phyloP scores from a whole-genome alignment of 2,113 vertebrate genomes.

The Platysteira castanea region DNA sequence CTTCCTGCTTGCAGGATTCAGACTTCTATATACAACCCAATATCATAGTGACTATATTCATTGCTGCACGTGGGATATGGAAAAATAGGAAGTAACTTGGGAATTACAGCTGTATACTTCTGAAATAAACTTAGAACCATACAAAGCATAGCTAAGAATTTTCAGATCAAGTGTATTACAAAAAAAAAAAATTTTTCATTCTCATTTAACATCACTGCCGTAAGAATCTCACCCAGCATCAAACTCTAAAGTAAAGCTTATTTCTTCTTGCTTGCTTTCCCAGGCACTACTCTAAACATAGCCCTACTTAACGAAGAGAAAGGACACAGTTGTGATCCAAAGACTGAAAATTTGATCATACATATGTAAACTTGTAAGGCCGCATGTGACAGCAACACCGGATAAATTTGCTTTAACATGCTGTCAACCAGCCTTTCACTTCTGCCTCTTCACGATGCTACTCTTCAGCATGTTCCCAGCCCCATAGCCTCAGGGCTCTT shows the following conservation, averaged over 20 bases:
- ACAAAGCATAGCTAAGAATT: neutral
- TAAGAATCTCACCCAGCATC: neutral
- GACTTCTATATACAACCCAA: neutral
- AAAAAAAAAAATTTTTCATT: neutral
- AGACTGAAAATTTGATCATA: slow-evolving; percentile 28
- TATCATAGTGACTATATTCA: neutral
- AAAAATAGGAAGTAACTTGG: neutral
- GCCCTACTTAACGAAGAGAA: neutral
- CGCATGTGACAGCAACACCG: neutral
- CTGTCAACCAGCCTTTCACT: slow-evolving; percentile 49
- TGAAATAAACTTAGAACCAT: neutral
- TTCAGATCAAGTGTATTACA: neutral
- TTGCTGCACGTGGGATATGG: fast-evolving
- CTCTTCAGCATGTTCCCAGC: slow-evolving; percentile 18
- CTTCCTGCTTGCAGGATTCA: neutral
- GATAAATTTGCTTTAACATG: slow-evolving; percentile 36
- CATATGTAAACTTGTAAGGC: slow-evolving; percentile 8
- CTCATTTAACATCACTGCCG: neutral
- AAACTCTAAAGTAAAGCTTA: neutral
- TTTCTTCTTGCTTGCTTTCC: neutral
- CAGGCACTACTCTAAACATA: neutral
- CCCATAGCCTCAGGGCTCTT: slow-evolving; percentile 6
- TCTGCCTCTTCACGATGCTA: neutral
- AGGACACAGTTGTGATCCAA: neutral
- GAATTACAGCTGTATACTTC: neutral